phyloP scores from a whole-genome alignment of 2,888 invertebrate genomes.

The Drosophila lacicola region DNA sequence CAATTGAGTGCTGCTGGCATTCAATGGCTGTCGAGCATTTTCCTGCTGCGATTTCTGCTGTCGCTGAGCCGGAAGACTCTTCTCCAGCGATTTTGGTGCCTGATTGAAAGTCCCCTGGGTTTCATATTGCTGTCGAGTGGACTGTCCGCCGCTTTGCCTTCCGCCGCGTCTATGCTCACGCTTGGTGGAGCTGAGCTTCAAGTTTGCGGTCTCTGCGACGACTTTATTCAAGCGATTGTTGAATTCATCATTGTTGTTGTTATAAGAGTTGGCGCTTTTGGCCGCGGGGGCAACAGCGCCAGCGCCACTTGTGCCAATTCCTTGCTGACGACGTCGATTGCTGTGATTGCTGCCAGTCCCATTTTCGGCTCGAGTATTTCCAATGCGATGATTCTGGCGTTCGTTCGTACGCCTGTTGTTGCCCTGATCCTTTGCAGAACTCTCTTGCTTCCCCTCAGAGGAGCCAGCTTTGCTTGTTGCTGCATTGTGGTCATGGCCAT shows the following conservation, averaged over 20 bases:
- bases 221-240: slow-evolving; percentile 56
- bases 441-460: slow-evolving; percentile 47
- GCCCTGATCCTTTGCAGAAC: slow-evolving; percentile 29
- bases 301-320: not conserved
- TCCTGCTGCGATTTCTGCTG: slow-evolving; percentile 64
- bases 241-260: slow-evolving; percentile 41
- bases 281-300: not conserved
- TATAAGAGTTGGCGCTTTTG: slow-evolving; percentile 29
- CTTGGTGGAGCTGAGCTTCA: slow-evolving; percentile 74
- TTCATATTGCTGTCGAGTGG: slow-evolving; percentile 36
- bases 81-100: slow-evolving; percentile 64
- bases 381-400: slow-evolving; percentile 46
- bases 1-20: slow-evolving; percentile 58
- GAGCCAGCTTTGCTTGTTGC: slow-evolving; percentile 23
- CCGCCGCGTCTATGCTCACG: slow-evolving; percentile 54
- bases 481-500: slow-evolving; percentile 40
- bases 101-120: not conserved
- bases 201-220: slow-evolving; percentile 69
- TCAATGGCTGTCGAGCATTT: slow-evolving; percentile 47
- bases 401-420: slow-evolving; percentile 44
- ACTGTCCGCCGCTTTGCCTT: slow-evolving; percentile 17
- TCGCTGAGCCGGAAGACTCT: slow-evolving; percentile 30
- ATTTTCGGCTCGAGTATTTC: slow-evolving; percentile 58
- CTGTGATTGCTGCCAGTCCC: slow-evolving; percentile 36
- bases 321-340: slow-evolving; percentile 48